Conservation (phyloP, 2,888 invertebrate genomes). For the Apotomis betuletana region DNA sequence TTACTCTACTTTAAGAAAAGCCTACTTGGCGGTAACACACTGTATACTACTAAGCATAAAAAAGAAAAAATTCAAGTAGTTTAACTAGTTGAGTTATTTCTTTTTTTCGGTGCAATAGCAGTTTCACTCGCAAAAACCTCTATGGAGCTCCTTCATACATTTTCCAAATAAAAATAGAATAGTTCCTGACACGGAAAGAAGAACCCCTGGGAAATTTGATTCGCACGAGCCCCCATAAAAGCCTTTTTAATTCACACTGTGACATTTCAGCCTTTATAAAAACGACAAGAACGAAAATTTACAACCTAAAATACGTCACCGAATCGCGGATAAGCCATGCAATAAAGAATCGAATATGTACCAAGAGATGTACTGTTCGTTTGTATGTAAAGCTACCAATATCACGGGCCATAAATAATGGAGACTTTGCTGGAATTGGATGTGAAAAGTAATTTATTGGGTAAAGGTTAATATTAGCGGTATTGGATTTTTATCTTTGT, state of each 20-base stretch:
- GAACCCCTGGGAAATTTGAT: slow-evolving; percentile 32
- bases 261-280: slow-evolving; percentile 26
- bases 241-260: slow-evolving; percentile 36
- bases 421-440: slow-evolving; percentile 36
- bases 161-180: slow-evolving; percentile 17
- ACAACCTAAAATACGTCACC: slow-evolving; percentile 39
- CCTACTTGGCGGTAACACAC: too few relatives aligned
- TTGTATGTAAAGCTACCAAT: slow-evolving; percentile 28
- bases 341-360: slow-evolving; percentile 42
- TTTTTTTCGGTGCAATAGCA: too few relatives aligned
- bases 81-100: too few relatives aligned
- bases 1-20: too few relatives aligned
- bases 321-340: slow-evolving; percentile 31
- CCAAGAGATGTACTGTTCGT: slow-evolving; percentile 18
- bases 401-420: slow-evolving; percentile 31
- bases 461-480: slow-evolving; percentile 26
- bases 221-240: slow-evolving; percentile 23
- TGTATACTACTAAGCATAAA: too few relatives aligned
- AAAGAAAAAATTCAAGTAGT: too few relatives aligned
- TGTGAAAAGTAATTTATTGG: slow-evolving; percentile 35
- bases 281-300: slow-evolving; percentile 35
- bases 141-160: not conserved
- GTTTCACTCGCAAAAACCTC: too few relatives aligned
- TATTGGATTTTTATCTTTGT: slow-evolving; percentile 36
- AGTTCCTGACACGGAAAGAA: slow-evolving; percentile 1